phyloP scores from a whole-genome alignment of 2,797 vertebrate species.

The Dendrocincla tyrannina region DNA sequence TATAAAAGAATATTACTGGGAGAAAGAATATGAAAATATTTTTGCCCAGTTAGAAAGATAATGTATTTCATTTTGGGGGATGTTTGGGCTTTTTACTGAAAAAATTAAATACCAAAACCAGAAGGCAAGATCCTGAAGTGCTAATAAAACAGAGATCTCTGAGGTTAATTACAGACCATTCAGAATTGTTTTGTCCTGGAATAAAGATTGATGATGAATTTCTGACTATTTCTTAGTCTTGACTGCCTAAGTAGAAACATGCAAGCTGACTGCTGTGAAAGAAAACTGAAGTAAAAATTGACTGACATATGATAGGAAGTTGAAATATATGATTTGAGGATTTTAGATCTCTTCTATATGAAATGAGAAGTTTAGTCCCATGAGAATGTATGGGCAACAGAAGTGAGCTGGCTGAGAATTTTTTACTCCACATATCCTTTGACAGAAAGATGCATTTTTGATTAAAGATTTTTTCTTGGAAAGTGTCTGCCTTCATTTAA shows the following conservation, averaged over 20 bases:
- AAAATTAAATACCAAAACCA: not conserved
- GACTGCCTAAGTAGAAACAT: conserved; percentile 35
- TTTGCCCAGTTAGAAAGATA: not conserved
- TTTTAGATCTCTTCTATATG: conserved; percentile 25
- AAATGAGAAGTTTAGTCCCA: conserved; percentile 36
- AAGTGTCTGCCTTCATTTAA: not conserved
- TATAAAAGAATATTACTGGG: not conserved
- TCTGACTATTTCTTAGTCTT: not conserved
- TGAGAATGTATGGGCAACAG: not conserved
- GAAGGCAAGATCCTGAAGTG: not conserved
- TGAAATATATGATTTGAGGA: conserved; percentile 38
- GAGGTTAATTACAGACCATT: not conserved
- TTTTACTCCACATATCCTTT: conserved; percentile 1
- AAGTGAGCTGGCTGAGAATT: conserved; percentile 19
- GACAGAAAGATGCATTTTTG: conserved; percentile 29
- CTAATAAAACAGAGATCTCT: not conserved
- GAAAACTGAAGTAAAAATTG: conserved; percentile 39
- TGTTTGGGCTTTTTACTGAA: not conserved
- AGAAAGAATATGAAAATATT: not conserved
- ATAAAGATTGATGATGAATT: conserved; percentile 28
- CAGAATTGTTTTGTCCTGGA: not conserved
- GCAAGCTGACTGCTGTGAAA: not conserved
- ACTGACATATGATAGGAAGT: conserved; percentile 16
- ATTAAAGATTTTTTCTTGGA: not conserved
- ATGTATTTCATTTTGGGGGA: not conserved